Conservation (phyloP, 2,888 invertebrate species). For the Ochropleura plecta region DNA sequence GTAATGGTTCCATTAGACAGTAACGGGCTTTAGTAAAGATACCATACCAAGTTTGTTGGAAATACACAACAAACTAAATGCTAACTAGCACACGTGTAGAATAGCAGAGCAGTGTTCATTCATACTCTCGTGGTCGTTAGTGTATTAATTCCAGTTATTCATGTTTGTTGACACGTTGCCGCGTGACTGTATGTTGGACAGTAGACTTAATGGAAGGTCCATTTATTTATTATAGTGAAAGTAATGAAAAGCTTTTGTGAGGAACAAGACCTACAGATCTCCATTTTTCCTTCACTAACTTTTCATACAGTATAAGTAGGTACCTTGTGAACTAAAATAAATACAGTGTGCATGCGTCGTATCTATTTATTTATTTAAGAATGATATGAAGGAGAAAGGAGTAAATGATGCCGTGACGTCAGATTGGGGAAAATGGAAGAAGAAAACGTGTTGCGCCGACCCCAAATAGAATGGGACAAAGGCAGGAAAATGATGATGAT, state of each 20-base stretch:
- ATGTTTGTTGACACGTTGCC: constrained; percentile 1
- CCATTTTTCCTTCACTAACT: not conserved
- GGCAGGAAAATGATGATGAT: too few species aligned
- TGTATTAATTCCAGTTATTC: constrained; percentile 9
- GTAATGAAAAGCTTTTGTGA: not conserved
- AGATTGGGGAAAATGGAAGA: too few species aligned
- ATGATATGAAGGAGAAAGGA: too few species aligned
- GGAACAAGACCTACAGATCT: not conserved
- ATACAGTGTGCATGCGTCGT: not conserved
- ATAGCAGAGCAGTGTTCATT: not conserved
- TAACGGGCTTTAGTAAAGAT: not conserved
- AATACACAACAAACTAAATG: constrained; percentile 3
- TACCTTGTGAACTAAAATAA: not conserved
- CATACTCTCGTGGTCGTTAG: constrained; percentile 1
- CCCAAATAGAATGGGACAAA: too few species aligned
- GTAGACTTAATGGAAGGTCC: not conserved
- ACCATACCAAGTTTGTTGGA: not conserved
- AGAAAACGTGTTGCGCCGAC: too few species aligned
- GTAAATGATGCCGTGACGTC: too few species aligned
- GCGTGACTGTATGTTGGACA: not conserved
- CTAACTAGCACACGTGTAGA: constrained; percentile 5
- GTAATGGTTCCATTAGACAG: not conserved
- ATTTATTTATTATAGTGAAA: not conserved
- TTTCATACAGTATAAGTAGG: not conserved
- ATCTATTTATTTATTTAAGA: not conserved